Conservation (phyloP, 1,140 invertebrate species). For the Orussus abietinus region DNA sequence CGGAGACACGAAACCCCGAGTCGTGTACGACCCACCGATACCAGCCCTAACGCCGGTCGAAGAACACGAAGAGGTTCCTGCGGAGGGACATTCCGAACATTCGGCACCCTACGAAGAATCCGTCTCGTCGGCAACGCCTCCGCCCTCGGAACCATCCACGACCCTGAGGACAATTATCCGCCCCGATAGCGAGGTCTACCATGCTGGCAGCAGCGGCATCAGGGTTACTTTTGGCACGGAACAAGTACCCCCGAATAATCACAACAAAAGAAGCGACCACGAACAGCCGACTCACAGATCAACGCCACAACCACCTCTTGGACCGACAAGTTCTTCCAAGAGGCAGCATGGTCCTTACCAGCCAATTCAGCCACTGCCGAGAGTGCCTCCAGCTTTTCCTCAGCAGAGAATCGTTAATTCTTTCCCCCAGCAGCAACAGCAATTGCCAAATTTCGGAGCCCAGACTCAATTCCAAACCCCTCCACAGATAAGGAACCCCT, state of each 20-base stretch:
- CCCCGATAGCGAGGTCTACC: conserved; percentile 77
- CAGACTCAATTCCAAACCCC: conserved; percentile 18
- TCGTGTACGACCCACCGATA: conserved; percentile 73
- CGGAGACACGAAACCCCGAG: conserved; percentile 60
- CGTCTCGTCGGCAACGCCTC: conserved; percentile 31
- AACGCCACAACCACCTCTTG: conserved; percentile 34
- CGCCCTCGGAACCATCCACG: conserved; percentile 57
- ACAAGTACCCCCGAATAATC: conserved; percentile 47
- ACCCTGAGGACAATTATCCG: conserved; percentile 77
- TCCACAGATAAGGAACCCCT: conserved; percentile 27
- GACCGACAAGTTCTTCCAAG: conserved; percentile 34
- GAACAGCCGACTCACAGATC: conserved; percentile 42
- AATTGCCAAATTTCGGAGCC: conserved; percentile 36
- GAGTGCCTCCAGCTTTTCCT: conserved; percentile 46
- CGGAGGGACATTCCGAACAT: conserved; percentile 51
- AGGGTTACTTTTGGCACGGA: conserved; percentile 72
- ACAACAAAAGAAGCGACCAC: conserved; percentile 47
- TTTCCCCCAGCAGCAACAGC: conserved; percentile 43
- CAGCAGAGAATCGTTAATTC: conserved; percentile 53
- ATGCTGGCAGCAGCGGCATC: conserved; percentile 66
- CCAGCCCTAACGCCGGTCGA: conserved; percentile 66
- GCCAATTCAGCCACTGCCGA: conserved; percentile 43
- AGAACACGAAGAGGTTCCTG: conserved; percentile 57
- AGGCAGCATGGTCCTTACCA: conserved; percentile 46
- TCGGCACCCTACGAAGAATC: conserved; percentile 46